A percentile compares a stretch with the other conserved stretches of the same genome.
phyloP scores from a whole-genome alignment of 1,140 invertebrate species.

The Euwallacea similis region DNA sequence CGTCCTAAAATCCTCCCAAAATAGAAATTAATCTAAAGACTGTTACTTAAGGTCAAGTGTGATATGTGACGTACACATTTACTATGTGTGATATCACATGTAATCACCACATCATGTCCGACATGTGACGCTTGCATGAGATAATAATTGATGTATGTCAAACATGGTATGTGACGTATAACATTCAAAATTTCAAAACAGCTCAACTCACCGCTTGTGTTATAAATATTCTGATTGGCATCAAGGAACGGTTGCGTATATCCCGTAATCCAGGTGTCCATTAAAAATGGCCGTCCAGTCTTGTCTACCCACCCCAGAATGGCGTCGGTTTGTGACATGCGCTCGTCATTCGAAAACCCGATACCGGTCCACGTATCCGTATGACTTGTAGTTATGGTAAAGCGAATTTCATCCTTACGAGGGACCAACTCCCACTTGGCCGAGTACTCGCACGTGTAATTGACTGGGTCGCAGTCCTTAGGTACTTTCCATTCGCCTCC shows the following conservation, averaged over 20 bases:
- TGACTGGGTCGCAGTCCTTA: constrained; percentile 65
- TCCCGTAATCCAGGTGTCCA: constrained; percentile 85
- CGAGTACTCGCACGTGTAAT: constrained; percentile 79
- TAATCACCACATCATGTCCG: too few relatives aligned
- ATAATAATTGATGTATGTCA: too few relatives aligned
- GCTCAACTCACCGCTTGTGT: constrained; percentile 60
- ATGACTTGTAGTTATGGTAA: constrained; percentile 82
- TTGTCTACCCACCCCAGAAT: constrained; percentile 86
- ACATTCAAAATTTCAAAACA: neutral
- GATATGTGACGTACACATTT: too few relatives aligned
- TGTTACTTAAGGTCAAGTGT: too few relatives aligned
- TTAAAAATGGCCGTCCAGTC: constrained; percentile 75
- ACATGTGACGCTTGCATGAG: too few relatives aligned
- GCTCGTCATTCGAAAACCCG: constrained; percentile 83
- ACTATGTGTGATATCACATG: too few relatives aligned
- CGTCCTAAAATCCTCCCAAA: constrained; percentile 40
- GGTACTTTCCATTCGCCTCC: constrained; percentile 80
- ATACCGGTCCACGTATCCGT: constrained; percentile 91
- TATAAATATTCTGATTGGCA: constrained; percentile 73
- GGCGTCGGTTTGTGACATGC: constrained; percentile 84
- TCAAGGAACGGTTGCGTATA: constrained; percentile 79
- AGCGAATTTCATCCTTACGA: constrained; percentile 75
- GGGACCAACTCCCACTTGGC: constrained; percentile 83
- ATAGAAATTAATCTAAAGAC: neutral
- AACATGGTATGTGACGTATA: neutral